Percentiles rank a stretch among this genome's conserved stretches.
phyloP scores from a whole-genome alignment of 1,140 invertebrate genomes.

The Eurosta solidaginis region DNA sequence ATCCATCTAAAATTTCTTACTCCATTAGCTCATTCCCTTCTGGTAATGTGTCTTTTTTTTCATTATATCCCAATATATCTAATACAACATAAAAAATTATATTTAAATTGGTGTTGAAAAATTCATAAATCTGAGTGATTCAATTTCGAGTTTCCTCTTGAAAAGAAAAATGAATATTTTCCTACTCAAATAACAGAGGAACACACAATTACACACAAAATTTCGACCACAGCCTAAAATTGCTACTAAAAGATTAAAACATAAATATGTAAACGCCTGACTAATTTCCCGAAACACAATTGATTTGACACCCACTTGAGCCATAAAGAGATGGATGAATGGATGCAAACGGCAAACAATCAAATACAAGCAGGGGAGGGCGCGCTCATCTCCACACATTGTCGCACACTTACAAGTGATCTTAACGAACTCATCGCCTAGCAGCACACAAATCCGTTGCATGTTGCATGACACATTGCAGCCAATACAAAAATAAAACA shows the following conservation, averaged over 20 bases:
- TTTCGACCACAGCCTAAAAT: neutral
- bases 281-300: neutral
- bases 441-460: neutral
- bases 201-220: neutral
- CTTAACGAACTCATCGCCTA: too few relatives aligned
- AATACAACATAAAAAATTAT: too few relatives aligned
- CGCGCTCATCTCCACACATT: neutral
- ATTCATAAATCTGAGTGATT: neutral
- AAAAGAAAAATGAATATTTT: neutral
- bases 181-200: neutral
- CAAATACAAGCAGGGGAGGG: neutral
- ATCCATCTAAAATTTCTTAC: too few relatives aligned
- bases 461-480: constrained; percentile 10
- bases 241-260: neutral
- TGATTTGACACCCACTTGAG: constrained; percentile 17
- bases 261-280: neutral
- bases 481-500: neutral
- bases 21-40: too few relatives aligned
- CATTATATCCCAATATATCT: too few relatives aligned
- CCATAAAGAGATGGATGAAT: neutral
- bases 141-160: neutral
- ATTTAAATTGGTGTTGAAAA: neutral
- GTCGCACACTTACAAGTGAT: neutral
- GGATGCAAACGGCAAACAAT: neutral
- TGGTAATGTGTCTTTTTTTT: too few relatives aligned